Evolutionary conservation across 35 echinoderm and acorn worm genomes (phyloP), one percentile per base, ranked within the genome.

Genomic region (Holothuria glaberrima): DNA sequence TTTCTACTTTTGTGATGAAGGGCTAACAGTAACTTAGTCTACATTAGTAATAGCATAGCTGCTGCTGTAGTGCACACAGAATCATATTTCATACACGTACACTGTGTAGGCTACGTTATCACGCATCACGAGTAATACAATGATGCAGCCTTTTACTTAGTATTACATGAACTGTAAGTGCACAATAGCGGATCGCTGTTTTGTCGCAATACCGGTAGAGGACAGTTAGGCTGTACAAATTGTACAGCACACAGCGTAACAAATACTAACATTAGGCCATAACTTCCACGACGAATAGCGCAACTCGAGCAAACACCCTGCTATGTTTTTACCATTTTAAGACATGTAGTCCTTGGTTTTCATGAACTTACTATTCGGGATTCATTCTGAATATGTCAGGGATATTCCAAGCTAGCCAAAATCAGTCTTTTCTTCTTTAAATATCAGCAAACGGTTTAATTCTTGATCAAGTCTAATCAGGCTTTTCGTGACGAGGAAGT

Each of bases 341-440:
- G 44, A 5, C 48, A 82, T 12, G 10, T 14, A 14, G 19, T 56
- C 24, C 44, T 56, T 26, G 79, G 48, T 82, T 82, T 29, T 24
- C 18, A 3, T 20, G 24, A 63, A 86, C 83, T 86, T 86, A 86
- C 83, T 86, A 86, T 86, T 86, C 83, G 83, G 83, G 83, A 86
- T 86, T 86, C 83, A 86, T 86, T 68, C n/a, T 86, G 57, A 45
- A 86, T 68, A 86, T 63, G 21, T 70, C 20, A 64, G 62, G 85
- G 60, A 70, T 32, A 58, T n/a, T 64, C 82, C 28, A 62, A 64
- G 34, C 34, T 65, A 46, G 58, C 29, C 5, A 86, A 86, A 30
- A 9, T 28, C 45, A 25, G 4, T 86, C 28, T 66, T 45, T 68
- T 27, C 30, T 86, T 20, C 59, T 86, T 86, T 28, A 68, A 61